Percentiles rank a stretch among this genome's conserved stretches.
Conservation (phyloP, 1,140 invertebrate species). For the Drosophila carrolli region DNA sequence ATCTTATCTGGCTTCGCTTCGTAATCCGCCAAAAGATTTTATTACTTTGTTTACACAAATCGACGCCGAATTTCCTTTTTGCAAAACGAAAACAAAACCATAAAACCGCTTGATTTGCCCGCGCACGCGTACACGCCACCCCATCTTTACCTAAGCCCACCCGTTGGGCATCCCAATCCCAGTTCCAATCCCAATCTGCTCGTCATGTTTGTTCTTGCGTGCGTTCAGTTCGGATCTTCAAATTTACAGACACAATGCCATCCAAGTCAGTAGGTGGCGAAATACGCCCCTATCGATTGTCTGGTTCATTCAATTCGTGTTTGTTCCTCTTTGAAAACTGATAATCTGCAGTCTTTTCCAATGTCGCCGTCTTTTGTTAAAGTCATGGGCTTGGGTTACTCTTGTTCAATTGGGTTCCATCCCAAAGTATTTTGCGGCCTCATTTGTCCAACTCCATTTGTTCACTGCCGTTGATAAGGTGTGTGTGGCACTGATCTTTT, state of each 20-base stretch:
- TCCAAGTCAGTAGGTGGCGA: constrained; percentile 48
- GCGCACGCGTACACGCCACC: constrained; percentile 25
- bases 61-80: constrained; percentile 32
- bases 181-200: constrained; percentile 23
- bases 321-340: constrained; percentile 56
- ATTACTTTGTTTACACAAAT: constrained; percentile 73
- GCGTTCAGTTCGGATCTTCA: constrained; percentile 12
- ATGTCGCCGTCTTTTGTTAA: constrained; percentile 33
- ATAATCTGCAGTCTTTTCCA: constrained; percentile 31
- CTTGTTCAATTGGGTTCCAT: constrained; percentile 50
- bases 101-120: constrained; percentile 60
- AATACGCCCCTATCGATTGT: constrained; percentile 53
- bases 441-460: constrained; percentile 49
- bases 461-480: constrained; percentile 50
- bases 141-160: constrained; percentile 22
- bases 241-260: constrained; percentile 5
- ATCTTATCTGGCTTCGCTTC: constrained; percentile 19
- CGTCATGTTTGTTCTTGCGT: constrained; percentile 66
- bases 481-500: constrained; percentile 25
- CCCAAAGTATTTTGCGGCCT: constrained; percentile 45
- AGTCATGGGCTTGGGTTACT: constrained; percentile 13
- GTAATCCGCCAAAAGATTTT: constrained; percentile 57
- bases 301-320: constrained; percentile 65
- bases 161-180: constrained; percentile 43
- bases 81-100: constrained; percentile 74